These are phyloP conservation scores for Setophaga kirtlandii DNA, from an alignment of 2,113 vertebrate genomes.

Conservation along the genomic window DNA sequence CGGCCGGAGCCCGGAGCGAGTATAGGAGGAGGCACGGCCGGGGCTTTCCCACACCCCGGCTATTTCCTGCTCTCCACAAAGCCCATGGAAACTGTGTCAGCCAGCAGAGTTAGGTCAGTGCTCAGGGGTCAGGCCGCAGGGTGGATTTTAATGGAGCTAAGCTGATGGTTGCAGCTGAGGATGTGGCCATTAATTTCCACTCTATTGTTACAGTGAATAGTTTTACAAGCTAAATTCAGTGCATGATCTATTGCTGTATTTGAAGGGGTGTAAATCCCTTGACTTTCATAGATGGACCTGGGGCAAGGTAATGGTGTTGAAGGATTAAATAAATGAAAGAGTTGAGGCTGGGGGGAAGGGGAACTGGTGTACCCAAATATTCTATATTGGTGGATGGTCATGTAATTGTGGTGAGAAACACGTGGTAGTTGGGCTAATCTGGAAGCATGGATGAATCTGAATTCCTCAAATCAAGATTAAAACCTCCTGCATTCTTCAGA, in stretches of 20 bases:
- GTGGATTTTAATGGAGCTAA: slow-evolving; percentile 51
- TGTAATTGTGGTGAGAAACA: not conserved
- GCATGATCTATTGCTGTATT: slow-evolving; percentile 1
- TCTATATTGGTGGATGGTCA: not conserved
- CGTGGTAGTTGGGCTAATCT: not conserved
- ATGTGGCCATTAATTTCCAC: slow-evolving; percentile 38
- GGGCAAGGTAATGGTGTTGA: not conserved
- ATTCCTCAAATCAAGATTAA: not conserved
- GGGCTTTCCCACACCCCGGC: slow-evolving; percentile 13
- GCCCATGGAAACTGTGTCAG: slow-evolving; percentile 41
- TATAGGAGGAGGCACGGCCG: not conserved
- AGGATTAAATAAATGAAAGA: not conserved
- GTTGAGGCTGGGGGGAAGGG: not conserved
- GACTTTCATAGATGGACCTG: not conserved
- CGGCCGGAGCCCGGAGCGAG: accelerated
- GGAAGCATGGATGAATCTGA: not conserved
- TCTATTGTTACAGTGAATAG: slow-evolving; percentile 3
- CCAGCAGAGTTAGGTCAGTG: not conserved
- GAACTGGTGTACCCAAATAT: not conserved
- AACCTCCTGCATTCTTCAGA: not conserved
- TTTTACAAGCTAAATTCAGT: slow-evolving; percentile 32
- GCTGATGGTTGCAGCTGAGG: slow-evolving; percentile 43
- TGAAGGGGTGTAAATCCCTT: not conserved
- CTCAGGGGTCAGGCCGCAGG: slow-evolving; percentile 18
- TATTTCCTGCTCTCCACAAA: not conserved